Conservation (phyloP, 1,140 invertebrate species). For the Rhopalosiphum padi region DNA sequence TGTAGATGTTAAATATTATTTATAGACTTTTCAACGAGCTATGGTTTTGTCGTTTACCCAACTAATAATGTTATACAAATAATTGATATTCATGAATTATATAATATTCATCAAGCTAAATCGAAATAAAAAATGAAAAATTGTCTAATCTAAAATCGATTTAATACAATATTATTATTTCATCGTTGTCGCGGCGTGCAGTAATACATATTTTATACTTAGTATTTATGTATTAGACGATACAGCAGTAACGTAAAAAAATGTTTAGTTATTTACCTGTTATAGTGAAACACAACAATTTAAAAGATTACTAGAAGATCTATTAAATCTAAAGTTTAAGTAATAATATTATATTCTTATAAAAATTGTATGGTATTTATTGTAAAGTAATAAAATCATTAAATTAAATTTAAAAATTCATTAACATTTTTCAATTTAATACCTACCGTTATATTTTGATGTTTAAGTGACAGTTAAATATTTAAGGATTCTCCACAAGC, state of each 20-base stretch:
- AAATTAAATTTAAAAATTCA: no score
- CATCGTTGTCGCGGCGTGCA: no score
- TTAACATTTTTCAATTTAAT: no score
- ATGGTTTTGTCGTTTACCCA: background rate
- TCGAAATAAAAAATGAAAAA: background rate
- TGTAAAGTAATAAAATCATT: no score
- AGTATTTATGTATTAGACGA: background rate
- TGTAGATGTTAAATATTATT: background rate
- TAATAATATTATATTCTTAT: no score
- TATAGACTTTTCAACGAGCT: background rate
- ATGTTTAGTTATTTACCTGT: background rate
- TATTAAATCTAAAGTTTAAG: background rate
- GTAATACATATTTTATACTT: background rate
- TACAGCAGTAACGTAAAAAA: background rate
- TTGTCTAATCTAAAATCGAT: background rate
- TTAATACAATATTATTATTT: background rate
- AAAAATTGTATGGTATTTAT: no score
- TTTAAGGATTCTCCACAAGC: background rate
- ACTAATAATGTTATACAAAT: background rate
- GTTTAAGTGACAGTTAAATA: no score
- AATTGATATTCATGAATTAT: background rate
- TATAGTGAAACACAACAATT: background rate
- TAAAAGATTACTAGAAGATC: background rate
- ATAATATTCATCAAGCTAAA: background rate
- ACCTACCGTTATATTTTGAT: no score